Base-by-base conservation (phyloP, 2,113 vertebrate species). In the Lycaon pictus region DNA sequence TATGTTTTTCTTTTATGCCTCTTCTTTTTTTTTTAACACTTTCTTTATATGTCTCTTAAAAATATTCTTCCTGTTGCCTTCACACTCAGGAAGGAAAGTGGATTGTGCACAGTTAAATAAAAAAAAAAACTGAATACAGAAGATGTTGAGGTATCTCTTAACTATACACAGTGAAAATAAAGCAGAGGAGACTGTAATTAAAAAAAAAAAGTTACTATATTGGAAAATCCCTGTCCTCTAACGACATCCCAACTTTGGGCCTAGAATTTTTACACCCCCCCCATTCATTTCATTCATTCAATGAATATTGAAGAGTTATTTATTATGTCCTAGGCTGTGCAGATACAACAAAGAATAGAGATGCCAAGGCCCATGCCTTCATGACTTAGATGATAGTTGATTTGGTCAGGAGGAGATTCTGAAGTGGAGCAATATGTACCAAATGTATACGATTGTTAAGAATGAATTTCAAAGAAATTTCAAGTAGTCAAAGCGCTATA, bases 371-470 rank as follows among this genome's bases (percentile, higher is more conserved):
- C 12, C 7, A n/a, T 11, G 25, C 0, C 35, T 53, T 58, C 9
- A 53, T 72, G 92, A 48, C n/a, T 77, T 76, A 80, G 32, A 69
- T 53, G 72, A 37, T 19, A 51, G 13, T 56, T 79, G 27, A 87
- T 23, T 3, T 13, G 6, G 0, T 56, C 29, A 11, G n/a, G 20
- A 3, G 3, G 11, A 88, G 56, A 8, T 65, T 65, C 51, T 23
- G 17, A 60, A 95, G 71, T 74, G 15, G 22, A 80, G 17, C 43
- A n/a, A 85, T 32, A 82, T 1, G 15, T 69, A 91, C 51, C 80
- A 91, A 93, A 37, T 79, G 11, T 77, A 27, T 90, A 85, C 53
- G n/a, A 17, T 84, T 63, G 17, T 87, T 51, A 77, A 95, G 89
- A 85, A 93, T 69, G 10, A 37, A 58, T 60, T 89, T 65, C 51